Base-by-base conservation (phyloP, 2,113 vertebrate species). In the Xiphophorus maculatus region DNA sequence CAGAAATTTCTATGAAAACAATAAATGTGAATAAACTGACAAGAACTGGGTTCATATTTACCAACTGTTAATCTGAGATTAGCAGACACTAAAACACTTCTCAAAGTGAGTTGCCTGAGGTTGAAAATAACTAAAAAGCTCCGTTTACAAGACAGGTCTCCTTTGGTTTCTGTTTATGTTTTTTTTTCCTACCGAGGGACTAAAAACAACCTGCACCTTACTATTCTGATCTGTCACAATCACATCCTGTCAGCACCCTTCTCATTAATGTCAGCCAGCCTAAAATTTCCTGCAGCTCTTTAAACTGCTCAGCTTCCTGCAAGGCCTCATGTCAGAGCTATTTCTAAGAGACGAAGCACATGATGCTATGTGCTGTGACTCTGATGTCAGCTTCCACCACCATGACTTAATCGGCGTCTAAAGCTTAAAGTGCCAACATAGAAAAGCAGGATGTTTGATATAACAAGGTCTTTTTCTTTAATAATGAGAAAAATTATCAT, bases 311-410 rank as follows among this genome's bases (percentile, higher is more conserved):
- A 76, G 66, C 81, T 69, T 51, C 72, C 78, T 10, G 40, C n/a
- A 2, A 82, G 70, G 79, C 80, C 80, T 88, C 74, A 61, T 70
- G 32, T 69, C 77, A 3, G 73, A 3, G 76, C 88, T 90, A 91
- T 93, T 94, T 86, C 84, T 78, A 82, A 71, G 69, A 72, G 65
- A 2, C 33, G 69, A 37, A 72, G 62, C 88, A 71, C 83, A 91
- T 87, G 82, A 84, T 84, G 79, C 77, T 74, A 58, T 80, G 61
- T 71, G 62, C 74, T 74, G 13, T 66, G 30, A 75, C 77, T 85
- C 80, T 92, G 87, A 92, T 91, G 84, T 69, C 92, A 89, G 67
- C 73, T 79, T 25, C 35, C 73, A 82, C 67, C 33, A 27, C 72
- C 71, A 77, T 88, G 90, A 93, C 74, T 85, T 90, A 82, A 90